Conservation (phyloP, 1,140 invertebrate genomes). For the Drosophila bifasciata region DNA sequence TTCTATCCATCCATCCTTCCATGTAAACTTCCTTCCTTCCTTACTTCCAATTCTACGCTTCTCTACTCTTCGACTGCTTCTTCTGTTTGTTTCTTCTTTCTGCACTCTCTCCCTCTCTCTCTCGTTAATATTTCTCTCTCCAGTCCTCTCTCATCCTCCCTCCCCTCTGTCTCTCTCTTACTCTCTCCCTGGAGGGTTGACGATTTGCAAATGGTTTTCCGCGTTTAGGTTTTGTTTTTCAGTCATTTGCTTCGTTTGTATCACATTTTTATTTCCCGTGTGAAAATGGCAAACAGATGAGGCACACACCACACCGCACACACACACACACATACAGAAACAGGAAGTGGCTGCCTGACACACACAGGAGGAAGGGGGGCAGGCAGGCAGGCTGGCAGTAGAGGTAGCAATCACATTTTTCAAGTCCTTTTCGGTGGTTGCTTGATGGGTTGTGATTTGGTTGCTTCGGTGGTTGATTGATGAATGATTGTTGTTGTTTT, state of each 20-base stretch:
- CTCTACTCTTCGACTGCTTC: constrained; percentile 41
- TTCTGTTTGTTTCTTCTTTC: constrained; percentile 62
- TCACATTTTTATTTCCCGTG: constrained; percentile 81
- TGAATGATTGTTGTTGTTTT: constrained; percentile 10
- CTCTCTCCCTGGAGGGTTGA: constrained; percentile 50
- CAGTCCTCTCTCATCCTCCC: constrained; percentile 15
- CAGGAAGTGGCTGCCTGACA: constrained; percentile 54
- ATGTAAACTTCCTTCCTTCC: neutral
- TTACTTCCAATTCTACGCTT: constrained; percentile 35
- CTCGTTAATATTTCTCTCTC: neutral
- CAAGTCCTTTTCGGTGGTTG: constrained; percentile 62
- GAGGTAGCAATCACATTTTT: constrained; percentile 51
- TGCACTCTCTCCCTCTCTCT: too few species aligned
- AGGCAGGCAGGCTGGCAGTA: constrained; percentile 26
- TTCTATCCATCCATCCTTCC: too few species aligned
- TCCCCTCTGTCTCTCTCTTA: too few species aligned
- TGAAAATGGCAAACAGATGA: constrained; percentile 69
- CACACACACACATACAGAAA: constrained; percentile 21
- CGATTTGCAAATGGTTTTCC: constrained; percentile 81
- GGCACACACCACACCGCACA: neutral
- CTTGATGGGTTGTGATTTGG: constrained; percentile 67
- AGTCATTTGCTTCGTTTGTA: constrained; percentile 68
- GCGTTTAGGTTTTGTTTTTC: constrained; percentile 81
- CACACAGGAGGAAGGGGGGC: constrained; percentile 14
- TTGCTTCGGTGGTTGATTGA: constrained; percentile 77